Base-by-base conservation (phyloP, 2,113 vertebrate genomes). In the Toxostoma redivivum region DNA sequence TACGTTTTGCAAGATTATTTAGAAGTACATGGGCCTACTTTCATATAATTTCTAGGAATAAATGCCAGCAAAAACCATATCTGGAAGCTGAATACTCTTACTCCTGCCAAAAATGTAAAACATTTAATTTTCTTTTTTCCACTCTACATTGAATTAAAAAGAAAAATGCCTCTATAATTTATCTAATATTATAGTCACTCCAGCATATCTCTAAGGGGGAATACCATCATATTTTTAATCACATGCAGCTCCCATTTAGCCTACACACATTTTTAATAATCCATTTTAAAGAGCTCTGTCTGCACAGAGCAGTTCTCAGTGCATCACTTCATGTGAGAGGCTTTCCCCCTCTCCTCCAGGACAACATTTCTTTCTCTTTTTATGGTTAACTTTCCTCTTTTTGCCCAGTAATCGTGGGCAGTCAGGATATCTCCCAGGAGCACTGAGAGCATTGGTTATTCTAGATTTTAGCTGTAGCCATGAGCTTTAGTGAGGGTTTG, bases 1-100 rank as follows among this genome's bases (percentile, higher is more conserved):
- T 86, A 44, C 17, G 47, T 96, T 96, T 96, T 96, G 64, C 81
- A 95, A 95, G 67, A 88, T 91, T 78, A 85, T 33, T 53, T 73
- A 64, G 42, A 93, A 94, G 69, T 94, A 64, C 16, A 38, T 64
- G 21, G 35, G 54, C 12, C 66, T 83, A 13, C 33, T 94, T 95
- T 91, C 58, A 5, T 69, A 22, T 73, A 18, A 81, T 77, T 92
- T 92, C 31, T 67, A 69, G 56, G 30, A 93, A 85, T 40, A 92
- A 91, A 85, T 90, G 61, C 61, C 73, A 76, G 42, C 48, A 37
- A 83, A 81, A 65, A 25, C 21, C 57, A 0, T 74, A 65, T 81
- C 19, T 88, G 81, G 54, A 76, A 47, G 62, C 8, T 31, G 35
- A 65, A 69, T 73, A 28, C 6, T 42, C 8, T 7, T 47, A 57